These are phyloP conservation scores for Rhombomys opimus DNA, from an alignment of 2,113 vertebrate genomes.

Conservation along the genomic window DNA sequence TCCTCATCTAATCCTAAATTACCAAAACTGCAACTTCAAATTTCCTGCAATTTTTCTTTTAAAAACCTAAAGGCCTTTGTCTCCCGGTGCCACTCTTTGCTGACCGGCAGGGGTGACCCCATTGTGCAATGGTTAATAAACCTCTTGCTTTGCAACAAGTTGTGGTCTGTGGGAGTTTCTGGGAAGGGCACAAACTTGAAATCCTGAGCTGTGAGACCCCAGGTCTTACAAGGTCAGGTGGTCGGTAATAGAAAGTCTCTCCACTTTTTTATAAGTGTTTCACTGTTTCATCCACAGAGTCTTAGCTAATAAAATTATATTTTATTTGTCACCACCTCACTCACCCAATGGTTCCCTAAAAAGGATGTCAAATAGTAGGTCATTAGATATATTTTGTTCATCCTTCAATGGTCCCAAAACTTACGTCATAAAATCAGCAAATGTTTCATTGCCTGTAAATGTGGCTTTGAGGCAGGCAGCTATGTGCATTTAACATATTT, in stretches of 20 bases:
- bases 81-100: no score
- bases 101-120: no score
- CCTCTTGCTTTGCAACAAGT: no score
- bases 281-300: constrained; percentile 3
- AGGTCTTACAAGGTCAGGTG: no score
- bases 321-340: background rate
- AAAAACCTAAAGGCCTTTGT: no score
- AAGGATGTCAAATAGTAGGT: background rate
- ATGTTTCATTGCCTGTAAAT: background rate
- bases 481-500: background rate
- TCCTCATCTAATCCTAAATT: no score
- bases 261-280: background rate
- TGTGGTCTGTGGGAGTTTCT: no score
- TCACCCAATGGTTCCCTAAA: background rate
- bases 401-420: background rate
- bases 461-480: background rate
- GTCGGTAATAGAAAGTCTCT: background rate
- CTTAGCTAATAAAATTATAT: background rate
- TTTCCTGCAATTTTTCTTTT: no score
- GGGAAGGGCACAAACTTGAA: no score
- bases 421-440: background rate
- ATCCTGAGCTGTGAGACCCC: no score
- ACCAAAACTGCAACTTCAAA: no score
- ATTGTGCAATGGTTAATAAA: no score
- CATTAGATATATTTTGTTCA: background rate